Percentiles rank a stretch among this genome's conserved stretches.
These are phyloP conservation scores for Muntiacus reevesi DNA, from an alignment of 2,113 vertebrate genomes.

Conservation along the genomic window DNA sequence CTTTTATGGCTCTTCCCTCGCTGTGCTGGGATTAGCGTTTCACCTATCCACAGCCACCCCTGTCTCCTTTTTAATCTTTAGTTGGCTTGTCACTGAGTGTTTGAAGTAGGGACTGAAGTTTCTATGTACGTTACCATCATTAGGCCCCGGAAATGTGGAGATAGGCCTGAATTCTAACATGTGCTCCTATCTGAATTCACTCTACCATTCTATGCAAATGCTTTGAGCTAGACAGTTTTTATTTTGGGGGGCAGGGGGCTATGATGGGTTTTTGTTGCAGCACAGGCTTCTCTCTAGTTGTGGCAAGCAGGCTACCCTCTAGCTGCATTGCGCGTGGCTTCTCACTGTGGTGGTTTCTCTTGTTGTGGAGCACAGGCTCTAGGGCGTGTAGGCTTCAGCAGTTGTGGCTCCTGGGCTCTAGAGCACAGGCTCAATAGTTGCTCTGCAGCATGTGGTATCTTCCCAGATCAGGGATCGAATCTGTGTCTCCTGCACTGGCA, in stretches of 20 bases:
- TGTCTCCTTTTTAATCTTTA: neutral
- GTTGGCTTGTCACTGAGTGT: neutral
- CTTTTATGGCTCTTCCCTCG: neutral
- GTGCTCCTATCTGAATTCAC: neutral
- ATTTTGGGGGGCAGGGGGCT: neutral
- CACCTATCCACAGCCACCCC: neutral
- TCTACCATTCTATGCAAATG: neutral
- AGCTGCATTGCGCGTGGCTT: accelerated
- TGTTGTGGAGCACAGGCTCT: neutral
- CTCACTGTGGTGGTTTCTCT: neutral
- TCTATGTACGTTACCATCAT: neutral
- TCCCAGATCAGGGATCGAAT: neutral
- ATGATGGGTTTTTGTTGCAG: neutral
- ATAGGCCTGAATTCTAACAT: neutral
- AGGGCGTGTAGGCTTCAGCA: neutral
- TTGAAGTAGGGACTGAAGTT: neutral
- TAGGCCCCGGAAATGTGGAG: neutral
- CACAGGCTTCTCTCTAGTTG: neutral
- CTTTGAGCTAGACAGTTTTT: neutral
- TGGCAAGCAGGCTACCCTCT: neutral
- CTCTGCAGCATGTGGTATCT: neutral
- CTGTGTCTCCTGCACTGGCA: neutral
- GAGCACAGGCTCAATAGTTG: neutral
- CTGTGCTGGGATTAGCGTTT: neutral
- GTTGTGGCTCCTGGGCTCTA: neutral